A percentile compares a stretch with the other conserved stretches of the same genome.
Evolutionary conservation across 2,113 vertebrate genomes (phyloP).

Genomic region (Leptobrachium ailaonicum): DNA sequence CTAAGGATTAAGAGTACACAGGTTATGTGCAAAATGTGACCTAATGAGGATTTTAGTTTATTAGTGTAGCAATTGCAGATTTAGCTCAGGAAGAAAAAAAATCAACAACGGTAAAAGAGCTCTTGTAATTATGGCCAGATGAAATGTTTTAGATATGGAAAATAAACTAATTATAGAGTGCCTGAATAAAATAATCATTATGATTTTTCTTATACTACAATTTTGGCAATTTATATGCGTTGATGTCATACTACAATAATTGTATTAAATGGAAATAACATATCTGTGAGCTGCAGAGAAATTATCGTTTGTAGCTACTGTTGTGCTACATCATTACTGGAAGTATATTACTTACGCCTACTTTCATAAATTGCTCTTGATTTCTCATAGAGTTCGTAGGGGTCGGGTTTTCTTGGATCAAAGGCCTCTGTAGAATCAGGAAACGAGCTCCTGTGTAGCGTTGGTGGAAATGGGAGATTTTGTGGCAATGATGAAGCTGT

Average conservation of each 20-base stretch:
- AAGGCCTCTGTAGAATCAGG: conserved; percentile 91
- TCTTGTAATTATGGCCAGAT: conserved; percentile 1
- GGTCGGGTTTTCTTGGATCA: conserved; percentile 92
- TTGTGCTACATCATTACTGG: background rate
- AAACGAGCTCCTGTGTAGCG: conserved; percentile 87
- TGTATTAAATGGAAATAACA: background rate
- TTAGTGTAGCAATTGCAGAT: background rate
- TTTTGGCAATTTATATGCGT: background rate
- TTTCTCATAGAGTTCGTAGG: conserved; percentile 95
- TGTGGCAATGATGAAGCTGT: conserved; percentile 83
- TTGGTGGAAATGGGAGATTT: conserved; percentile 84
- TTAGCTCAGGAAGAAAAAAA: conserved; percentile 7
- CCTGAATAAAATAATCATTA: background rate
- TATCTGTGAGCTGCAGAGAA: background rate
- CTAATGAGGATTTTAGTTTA: conserved; percentile 1
- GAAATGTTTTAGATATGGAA: background rate
- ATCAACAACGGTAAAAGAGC: background rate
- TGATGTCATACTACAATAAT: background rate
- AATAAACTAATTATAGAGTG: conserved; percentile 4
- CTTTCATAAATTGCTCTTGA: conserved; percentile 98
- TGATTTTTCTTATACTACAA: background rate
- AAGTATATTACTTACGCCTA: conserved; percentile 94
- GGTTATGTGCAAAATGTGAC: background rate
- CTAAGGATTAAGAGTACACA: conserved; percentile 18
- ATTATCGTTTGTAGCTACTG: background rate